Evolutionary conservation across 2,888 invertebrate genomes (phyloP), one percentile per base, ranked within the genome.

Genomic region (Cheilosia variabilis): DNA sequence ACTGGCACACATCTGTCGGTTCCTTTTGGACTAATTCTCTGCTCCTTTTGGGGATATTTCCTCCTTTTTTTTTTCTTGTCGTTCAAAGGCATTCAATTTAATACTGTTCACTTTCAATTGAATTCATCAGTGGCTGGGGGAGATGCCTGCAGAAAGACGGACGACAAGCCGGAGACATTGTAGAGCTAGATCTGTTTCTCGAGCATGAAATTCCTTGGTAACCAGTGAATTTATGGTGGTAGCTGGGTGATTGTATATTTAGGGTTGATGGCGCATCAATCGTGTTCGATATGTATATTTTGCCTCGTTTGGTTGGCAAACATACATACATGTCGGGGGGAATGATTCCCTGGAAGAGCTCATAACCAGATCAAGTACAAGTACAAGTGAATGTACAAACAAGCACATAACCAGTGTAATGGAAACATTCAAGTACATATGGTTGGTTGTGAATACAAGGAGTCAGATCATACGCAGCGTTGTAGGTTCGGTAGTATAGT

Each of bases 1-100:
- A 31, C 9, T 9, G 31, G 31, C 7, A 31, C 57, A 22, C 45
- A 52, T 77, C 58, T 72, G 60, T 37, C 52, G 9, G 19, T 50
- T 47, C 58, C 31, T 43, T 72, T 45, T 43, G 13, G 22, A 63
- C 63, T 47, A 52, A 52, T 52, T 37, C 27, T 43, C 37, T 37
- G 4, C 50, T 34, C 34, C 53, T 57, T 53, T n/a, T 15, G n/a
- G 9, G 37, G n/a, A 43, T 27, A 6, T 37, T 52, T n/a, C 6
- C 1, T 66, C 1, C 2, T 19, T 22, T 2, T 43, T 31, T 43
- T 31, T 27, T 43, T 43, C n/a, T n/a, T 34, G 31, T 34, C 57
- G 53, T 57, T 58, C 71, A 69, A 77, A 69, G 62, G 45, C 62
- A 60, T 52, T 76, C 66, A 52, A 76, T 76, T 76, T 52, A 68